phyloP scores from a whole-genome alignment of 2,113 vertebrate genomes.

The Alaudala cheleensis region DNA sequence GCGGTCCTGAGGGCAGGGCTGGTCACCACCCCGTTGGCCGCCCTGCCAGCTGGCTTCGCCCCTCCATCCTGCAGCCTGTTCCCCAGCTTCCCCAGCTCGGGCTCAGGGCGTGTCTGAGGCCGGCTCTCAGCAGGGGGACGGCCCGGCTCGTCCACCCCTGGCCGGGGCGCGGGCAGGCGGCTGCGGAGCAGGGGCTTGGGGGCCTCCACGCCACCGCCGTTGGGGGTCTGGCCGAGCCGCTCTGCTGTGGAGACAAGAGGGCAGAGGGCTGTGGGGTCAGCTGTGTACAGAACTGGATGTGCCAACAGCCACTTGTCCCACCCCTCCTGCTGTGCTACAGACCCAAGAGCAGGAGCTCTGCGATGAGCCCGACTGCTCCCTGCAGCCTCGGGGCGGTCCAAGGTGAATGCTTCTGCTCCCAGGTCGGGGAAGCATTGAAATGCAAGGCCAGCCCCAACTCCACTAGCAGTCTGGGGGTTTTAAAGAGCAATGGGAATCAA shows the following conservation, averaged over 20 bases:
- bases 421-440: rapidly evolving
- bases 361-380: rapidly evolving
- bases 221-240: slow-evolving; percentile 61
- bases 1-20: slow-evolving; percentile 61
- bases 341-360: neutral
- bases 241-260: slow-evolving; percentile 52
- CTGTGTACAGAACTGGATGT: rapidly evolving
- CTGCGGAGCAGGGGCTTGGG: slow-evolving; percentile 78
- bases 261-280: neutral
- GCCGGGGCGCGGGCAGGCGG: slow-evolving; percentile 63
- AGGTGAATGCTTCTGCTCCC: neutral
- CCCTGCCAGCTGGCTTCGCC: slow-evolving; percentile 51
- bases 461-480: neutral
- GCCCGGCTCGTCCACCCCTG: slow-evolving; percentile 46
- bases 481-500: neutral
- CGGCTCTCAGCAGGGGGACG: slow-evolving; percentile 15
- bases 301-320: rapidly evolving
- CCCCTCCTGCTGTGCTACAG: neutral
- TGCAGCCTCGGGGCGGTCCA: rapidly evolving
- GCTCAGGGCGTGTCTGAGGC: slow-evolving; percentile 61
- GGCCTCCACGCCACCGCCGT: slow-evolving; percentile 50
- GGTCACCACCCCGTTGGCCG: slow-evolving; percentile 78
- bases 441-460: neutral
- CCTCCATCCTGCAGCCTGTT: slow-evolving; percentile 73
- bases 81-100: slow-evolving; percentile 68